A percentile compares a stretch with the other conserved stretches of the same genome.
Evolutionary conservation across 1,140 invertebrate genomes (phyloP).

Genomic region (Drosophila prosaltans): DNA sequence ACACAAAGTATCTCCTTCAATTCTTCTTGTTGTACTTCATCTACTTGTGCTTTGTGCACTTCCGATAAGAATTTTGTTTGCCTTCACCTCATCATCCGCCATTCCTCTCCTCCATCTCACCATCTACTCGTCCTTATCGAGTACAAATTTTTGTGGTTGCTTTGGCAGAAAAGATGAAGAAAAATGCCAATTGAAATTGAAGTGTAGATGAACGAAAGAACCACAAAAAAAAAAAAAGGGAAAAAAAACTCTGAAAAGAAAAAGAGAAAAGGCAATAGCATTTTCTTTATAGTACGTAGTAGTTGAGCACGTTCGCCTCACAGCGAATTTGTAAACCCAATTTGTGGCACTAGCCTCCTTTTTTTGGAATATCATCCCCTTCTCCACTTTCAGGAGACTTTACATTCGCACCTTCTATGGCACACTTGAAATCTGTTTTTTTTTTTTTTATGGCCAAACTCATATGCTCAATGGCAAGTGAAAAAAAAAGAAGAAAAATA

Average conservation of each 20-base stretch:
- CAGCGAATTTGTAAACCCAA: constrained; percentile 69
- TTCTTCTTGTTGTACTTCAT: constrained; percentile 34
- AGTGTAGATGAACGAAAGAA: constrained; percentile 63
- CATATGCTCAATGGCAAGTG: neutral
- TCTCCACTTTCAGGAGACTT: constrained; percentile 24
- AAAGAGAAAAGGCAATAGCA: constrained; percentile 44
- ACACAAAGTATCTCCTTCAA: constrained; percentile 18
- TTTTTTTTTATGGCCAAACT: constrained; percentile 11
- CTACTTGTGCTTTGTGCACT: constrained; percentile 63
- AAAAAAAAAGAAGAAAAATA: neutral
- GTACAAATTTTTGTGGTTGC: constrained; percentile 65
- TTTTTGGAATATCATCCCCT: constrained; percentile 12
- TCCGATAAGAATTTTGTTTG: constrained; percentile 76
- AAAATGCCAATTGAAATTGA: constrained; percentile 78
- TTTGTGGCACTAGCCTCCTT: constrained; percentile 42
- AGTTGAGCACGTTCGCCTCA: constrained; percentile 50
- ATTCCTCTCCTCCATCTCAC: neutral
- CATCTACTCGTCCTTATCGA: constrained; percentile 33
- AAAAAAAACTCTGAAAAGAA: constrained; percentile 2
- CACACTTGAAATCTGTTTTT: constrained; percentile 5
- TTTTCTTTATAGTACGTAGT: constrained; percentile 47
- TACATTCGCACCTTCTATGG: constrained; percentile 24
- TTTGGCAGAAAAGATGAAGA: constrained; percentile 42
- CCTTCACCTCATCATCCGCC: constrained; percentile 16
- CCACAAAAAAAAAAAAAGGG: constrained; percentile 10